Base-by-base conservation (phyloP, 2,888 invertebrate species). In the Phania funesta region DNA sequence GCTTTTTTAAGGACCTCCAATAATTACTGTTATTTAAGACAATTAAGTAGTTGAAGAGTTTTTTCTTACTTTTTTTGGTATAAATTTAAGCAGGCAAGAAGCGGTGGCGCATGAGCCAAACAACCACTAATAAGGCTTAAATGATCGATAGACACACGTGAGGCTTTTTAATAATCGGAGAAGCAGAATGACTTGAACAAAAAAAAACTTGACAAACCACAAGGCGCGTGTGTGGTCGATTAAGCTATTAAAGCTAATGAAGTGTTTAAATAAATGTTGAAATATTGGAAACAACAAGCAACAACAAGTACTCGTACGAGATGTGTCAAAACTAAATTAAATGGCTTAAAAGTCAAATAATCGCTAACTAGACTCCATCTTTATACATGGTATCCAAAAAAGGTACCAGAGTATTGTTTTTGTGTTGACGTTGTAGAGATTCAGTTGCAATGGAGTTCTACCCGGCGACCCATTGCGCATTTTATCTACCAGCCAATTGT, bases 221-320 rank as follows among this genome's bases (percentile, higher is more conserved):
- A 54, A 67, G 50, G 80, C 77, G 85, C 86, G 85, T 89, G 89
- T 89, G 90, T 89, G 89, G 89, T 85, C 90, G 74, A 7, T 56
- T n/a, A 44, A 29, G 46, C 22, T 18, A 35, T 26, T 64, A 73
- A 84, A 86, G 73, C 77, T 87, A 89, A 87, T 88, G 86, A 89
- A 89, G 89, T 87, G 89, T 87, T 87, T 85, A 87, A 85, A 86
- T 65, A 50, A 41, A 26, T 5, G 9, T 11, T 9, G 3, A 60
- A n/a, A 32, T n/a, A n/a, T n/a, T n/a, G n/a, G 24, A 24, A 41
- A 44, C 6, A 9, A 6, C 6, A 2, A 2, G 2, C 8, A 32
- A 5, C 6, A 38, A 13, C 4, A 38, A 13, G n/a, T 38, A 13
- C 13, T 13, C n/a, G 13, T 38, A 38, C 2, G 11, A 38, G 4